These are phyloP conservation scores for Spinibarbus caldwelli DNA, from an alignment of 2,797 vertebrate genomes.

Conservation along the genomic window DNA sequence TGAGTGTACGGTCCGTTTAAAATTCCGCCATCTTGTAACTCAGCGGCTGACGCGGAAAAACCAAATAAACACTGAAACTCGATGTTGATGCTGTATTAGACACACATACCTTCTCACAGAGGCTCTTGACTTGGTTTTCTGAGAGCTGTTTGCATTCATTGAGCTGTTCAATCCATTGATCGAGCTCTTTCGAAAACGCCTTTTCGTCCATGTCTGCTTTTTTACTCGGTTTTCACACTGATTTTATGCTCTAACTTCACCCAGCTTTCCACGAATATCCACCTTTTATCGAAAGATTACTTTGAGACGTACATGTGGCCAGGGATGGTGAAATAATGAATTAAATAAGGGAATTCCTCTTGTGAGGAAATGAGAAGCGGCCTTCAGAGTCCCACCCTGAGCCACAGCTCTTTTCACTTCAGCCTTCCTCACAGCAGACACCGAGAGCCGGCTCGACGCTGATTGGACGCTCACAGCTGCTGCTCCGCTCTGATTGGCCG, in stretches of 20 bases:
- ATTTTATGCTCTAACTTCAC: too few species aligned
- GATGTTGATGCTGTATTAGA: too few species aligned
- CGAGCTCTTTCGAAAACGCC: slow-evolving; percentile 92
- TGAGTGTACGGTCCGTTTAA: neutral
- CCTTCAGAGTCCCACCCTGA: slow-evolving; percentile 56
- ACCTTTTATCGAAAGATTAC: neutral
- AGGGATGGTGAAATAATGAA: slow-evolving; percentile 16
- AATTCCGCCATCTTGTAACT: slow-evolving; percentile 25
- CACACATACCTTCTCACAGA: slow-evolving; percentile 88
- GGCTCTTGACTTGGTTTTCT: slow-evolving; percentile 91
- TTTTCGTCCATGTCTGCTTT: slow-evolving; percentile 95
- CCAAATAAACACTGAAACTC: neutral
- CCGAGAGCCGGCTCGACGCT: neutral
- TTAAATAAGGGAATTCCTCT: neutral
- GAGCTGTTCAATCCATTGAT: slow-evolving; percentile 96
- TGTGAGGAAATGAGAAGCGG: slow-evolving; percentile 49
- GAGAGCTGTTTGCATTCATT: slow-evolving; percentile 96
- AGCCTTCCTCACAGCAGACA: slow-evolving; percentile 5
- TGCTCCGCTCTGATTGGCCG: slow-evolving; percentile 38
- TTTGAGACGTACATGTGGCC: neutral
- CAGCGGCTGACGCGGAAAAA: neutral
- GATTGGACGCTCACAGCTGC: slow-evolving; percentile 24
- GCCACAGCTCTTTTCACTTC: slow-evolving; percentile 31
- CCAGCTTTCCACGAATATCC: neutral
- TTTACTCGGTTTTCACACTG: too few species aligned